Evolutionary conservation across 2,888 invertebrate genomes (phyloP), one percentile per base, ranked within the genome.

Genomic region (Zelleria hepariella): DNA sequence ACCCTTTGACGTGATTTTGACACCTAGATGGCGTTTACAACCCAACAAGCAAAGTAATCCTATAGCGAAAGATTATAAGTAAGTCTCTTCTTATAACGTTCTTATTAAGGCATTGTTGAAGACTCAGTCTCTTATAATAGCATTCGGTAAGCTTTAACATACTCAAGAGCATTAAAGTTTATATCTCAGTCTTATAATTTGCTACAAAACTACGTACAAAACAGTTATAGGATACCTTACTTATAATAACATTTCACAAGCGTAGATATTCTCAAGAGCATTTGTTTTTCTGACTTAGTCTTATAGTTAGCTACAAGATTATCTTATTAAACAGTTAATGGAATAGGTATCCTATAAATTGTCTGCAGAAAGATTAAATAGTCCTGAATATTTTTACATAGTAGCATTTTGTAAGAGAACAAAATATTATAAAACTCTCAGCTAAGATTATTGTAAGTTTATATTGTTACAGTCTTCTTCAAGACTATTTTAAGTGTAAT

Each of bases 241-340:
- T 49, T 18, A n/a, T 59, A 42, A 42, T 42, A 23, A 5, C 42
- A 59, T 53, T 59, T 53, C 54, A 52, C 47, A 59, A 59, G 54
- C 53, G 42, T 59, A 59, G 21, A 59, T 54, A 58, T 52, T 53
- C 58, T 58, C 24, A 58, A 58, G 53, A 58, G 58, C 47, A 59
- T 55, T 59, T 54, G 54, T 27, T 54, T 59, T 59, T 59, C 54
- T 54, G 6, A 15, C 54, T n/a, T 49, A 54, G 59, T 59, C 54
- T 59, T 54, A 23, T 54, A 59, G 59, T 54, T 54, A 32, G 15
- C 58, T 59, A 47, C 54, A 53, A 59, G 54, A 59, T 59, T 53
- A 59, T 54, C 58, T 59, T 54, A 47, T 59, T 54, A 54, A 23
- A 27, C 8, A 59, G 20, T 59, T 42, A 26, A 10, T 20, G 42